A percentile compares a stretch with the other conserved stretches of the same genome.
phyloP scores from a whole-genome alignment of 2,113 vertebrate genomes.

The Corvus cornix region DNA sequence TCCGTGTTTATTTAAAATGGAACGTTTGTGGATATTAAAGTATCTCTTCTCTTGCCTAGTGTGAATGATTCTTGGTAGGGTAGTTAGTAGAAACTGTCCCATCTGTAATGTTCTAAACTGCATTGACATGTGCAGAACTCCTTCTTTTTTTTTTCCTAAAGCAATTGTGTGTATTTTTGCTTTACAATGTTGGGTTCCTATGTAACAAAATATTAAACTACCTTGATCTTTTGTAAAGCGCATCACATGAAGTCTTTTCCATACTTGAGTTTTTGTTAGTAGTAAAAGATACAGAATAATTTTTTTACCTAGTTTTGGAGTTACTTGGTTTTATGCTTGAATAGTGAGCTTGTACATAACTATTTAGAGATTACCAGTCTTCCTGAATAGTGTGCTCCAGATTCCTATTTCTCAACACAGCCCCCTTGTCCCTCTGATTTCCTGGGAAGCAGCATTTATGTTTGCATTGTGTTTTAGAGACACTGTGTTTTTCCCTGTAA shows the following conservation, averaged over 20 bases:
- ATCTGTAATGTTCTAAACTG: background rate
- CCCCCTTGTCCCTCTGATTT: background rate
- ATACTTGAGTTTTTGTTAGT: background rate
- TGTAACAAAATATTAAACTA: background rate
- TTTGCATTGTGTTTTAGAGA: background rate
- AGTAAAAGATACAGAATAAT: background rate
- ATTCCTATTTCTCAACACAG: background rate
- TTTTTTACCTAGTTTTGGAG: background rate
- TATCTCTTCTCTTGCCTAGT: background rate
- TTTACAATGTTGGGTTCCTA: background rate
- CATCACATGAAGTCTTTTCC: background rate
- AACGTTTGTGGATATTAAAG: background rate
- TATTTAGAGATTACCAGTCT: background rate
- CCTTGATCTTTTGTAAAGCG: background rate
- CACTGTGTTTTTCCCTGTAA: background rate
- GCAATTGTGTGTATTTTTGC: background rate
- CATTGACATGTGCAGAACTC: background rate
- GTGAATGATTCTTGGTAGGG: background rate
- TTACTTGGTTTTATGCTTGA: background rate
- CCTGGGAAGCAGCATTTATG: background rate
- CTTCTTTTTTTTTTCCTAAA: background rate
- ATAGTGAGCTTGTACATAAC: background rate
- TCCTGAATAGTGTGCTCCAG: background rate
- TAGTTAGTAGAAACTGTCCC: background rate
- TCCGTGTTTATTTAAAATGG: background rate